Percentiles rank a stretch among this genome's conserved stretches.
phyloP scores from a whole-genome alignment of 92 coral and sea anemone genomes.

The Zoanthus sociatus region DNA sequence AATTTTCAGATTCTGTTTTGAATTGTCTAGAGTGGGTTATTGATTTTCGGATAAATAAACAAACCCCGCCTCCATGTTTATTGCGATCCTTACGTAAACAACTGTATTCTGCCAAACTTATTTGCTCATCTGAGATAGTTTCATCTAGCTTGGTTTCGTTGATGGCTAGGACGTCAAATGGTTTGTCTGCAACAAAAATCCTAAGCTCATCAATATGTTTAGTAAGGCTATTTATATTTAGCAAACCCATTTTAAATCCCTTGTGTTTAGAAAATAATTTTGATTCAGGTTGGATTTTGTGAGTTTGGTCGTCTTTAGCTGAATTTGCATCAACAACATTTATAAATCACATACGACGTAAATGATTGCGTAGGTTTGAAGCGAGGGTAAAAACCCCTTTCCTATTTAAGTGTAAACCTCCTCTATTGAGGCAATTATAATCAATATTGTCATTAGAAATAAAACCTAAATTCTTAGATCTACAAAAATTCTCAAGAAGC shows the following conservation, averaged over 20 bases:
- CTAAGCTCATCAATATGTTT: slow-evolving; percentile 55
- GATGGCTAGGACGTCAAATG: slow-evolving; percentile 57
- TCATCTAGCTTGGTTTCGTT: slow-evolving; percentile 58
- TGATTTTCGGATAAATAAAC: slow-evolving; percentile 53
- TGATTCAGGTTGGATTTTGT: neutral
- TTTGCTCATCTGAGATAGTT: slow-evolving; percentile 22
- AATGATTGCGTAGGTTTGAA: slow-evolving; percentile 35
- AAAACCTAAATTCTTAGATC: slow-evolving; percentile 13
- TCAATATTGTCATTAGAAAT: slow-evolving; percentile 46
- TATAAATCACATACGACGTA: slow-evolving; percentile 28
- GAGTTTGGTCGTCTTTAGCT: neutral
- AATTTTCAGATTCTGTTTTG: slow-evolving; percentile 17
- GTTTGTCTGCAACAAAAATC: slow-evolving; percentile 3
- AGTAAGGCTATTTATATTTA: slow-evolving; percentile 51
- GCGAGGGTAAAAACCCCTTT: slow-evolving; percentile 43
- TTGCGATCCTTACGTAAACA: slow-evolving; percentile 42
- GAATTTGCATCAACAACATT: slow-evolving; percentile 52
- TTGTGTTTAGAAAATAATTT: slow-evolving; percentile 18
- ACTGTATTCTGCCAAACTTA: slow-evolving; percentile 38
- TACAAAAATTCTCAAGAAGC: slow-evolving; percentile 26
- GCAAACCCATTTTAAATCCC: slow-evolving; percentile 56
- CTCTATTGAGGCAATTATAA: neutral
- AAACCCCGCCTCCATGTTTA: slow-evolving; percentile 53
- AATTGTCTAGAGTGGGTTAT: slow-evolving; percentile 37
- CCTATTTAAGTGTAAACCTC: slow-evolving; percentile 40